Evolutionary conservation across 2,888 invertebrate species (phyloP), one percentile per base, ranked within the genome.

Genomic region (Parnassius smintheus): DNA sequence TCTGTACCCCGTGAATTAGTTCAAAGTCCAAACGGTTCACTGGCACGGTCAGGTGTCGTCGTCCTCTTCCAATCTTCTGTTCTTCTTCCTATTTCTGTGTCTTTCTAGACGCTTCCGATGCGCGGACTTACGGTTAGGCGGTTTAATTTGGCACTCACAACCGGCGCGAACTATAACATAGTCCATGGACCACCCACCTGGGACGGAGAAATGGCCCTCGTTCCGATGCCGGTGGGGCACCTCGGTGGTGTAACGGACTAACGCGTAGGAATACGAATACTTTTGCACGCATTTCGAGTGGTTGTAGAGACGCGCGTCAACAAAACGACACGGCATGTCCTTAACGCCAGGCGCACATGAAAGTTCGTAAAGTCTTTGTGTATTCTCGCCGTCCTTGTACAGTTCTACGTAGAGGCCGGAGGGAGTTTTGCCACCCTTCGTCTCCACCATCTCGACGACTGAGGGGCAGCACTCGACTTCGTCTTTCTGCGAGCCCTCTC

Each of bases 181-280:
- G 58, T 62, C 62, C 62, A 62, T 62, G 8, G 62, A 62, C 62
- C 62, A 62, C 50, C 62, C 62, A 50, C 62, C 62, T 9, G 62
- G 62, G 44, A 62, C 62, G 18, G 58, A 62, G 58, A 62, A 62
- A 50, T 62, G 62, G n/a, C 62, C 62, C 55, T 62, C 62, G 59
- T 49, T 62, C 50, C 62, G 49, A 11, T 54, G 62, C 13, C 81
- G 68, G 59, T 80, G 82, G 50, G 91, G 91, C 69, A 85, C 83
- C 61, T 90, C 87, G 48, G 86, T 83, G 51, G 85, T 83, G 77
- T 95, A 94, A 72, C 95, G 93, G 63, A 97, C 95, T 71, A 97
- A 91, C 61, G 97, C 97, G 87, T 97, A 97, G 3, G 96, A 95
- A 81, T 95, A 97, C 55, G 96, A 95, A 83, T 95, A 96, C 82